phyloP scores from a whole-genome alignment of 1,140 invertebrate species.

The Sinella curviseta region DNA sequence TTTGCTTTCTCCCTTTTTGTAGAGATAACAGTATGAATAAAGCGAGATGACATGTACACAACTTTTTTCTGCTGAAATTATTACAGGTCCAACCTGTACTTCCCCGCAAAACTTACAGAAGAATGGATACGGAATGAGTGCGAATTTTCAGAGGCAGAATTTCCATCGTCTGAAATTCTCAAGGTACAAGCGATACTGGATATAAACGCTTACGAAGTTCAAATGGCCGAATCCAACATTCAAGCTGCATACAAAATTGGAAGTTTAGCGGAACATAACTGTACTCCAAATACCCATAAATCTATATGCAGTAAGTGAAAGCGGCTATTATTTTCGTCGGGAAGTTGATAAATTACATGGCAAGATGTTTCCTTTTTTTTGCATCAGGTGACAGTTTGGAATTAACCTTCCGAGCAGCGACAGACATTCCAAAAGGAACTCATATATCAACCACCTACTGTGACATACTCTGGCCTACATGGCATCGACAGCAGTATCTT shows the following conservation, averaged over 20 bases:
- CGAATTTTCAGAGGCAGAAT: conserved; percentile 30
- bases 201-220: conserved; percentile 53
- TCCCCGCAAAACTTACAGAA: background rate
- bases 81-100: background rate
- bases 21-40: no score
- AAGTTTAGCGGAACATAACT: conserved; percentile 53
- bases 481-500: conserved; percentile 51
- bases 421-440: conserved; percentile 52
- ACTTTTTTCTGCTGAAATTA: background rate
- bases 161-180: conserved; percentile 50
- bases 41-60: no score
- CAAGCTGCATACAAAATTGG: conserved; percentile 51
- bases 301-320: conserved; percentile 38
- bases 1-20: background rate
- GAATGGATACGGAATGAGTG: background rate
- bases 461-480: conserved; percentile 53
- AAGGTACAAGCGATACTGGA: conserved; percentile 52
- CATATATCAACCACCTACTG: conserved; percentile 54
- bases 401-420: conserved; percentile 50
- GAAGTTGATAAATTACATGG: no score
- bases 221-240: conserved; percentile 39
- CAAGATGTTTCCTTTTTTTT: no score
- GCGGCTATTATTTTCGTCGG: no score
- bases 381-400: conserved; percentile 26
- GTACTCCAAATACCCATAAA: conserved; percentile 52